Percentiles rank a stretch among this genome's conserved stretches.
Evolutionary conservation across 2,113 vertebrate genomes (phyloP).

Genomic region (Polypterus bichir): DNA sequence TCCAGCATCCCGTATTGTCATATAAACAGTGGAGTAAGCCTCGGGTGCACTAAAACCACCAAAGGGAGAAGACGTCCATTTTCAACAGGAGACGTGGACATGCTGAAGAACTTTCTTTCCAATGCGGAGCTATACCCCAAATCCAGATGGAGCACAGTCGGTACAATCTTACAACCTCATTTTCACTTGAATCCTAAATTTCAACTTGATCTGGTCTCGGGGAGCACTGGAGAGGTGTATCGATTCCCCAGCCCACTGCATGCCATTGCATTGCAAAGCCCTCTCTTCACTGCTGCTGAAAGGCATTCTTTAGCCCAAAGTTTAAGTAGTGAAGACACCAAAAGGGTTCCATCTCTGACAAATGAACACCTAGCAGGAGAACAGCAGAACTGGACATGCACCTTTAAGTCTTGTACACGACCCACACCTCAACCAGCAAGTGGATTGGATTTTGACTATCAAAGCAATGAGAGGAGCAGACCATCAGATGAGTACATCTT

Average conservation of each 20-base stretch:
- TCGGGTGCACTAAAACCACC: not conserved
- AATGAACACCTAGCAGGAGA: no score
- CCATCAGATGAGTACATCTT: constrained; percentile 21
- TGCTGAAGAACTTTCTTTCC: constrained; percentile 17
- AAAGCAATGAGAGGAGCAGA: not conserved
- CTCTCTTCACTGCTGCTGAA: constrained; percentile 22
- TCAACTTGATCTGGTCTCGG: constrained; percentile 26
- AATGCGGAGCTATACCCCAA: constrained; percentile 24
- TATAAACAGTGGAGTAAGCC: not conserved
- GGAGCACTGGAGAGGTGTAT: constrained; percentile 29
- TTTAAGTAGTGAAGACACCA: not conserved
- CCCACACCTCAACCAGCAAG: not conserved
- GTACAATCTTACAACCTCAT: constrained; percentile 21
- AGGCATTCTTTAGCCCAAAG: constrained; percentile 3
- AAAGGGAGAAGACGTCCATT: not conserved
- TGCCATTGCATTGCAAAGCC: constrained; percentile 40
- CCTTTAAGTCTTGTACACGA: not conserved
- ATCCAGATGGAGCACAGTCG: constrained; percentile 25
- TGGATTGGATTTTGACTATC: not conserved
- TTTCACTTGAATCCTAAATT: constrained; percentile 23
- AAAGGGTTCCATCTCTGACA: not conserved
- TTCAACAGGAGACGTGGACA: constrained; percentile 12
- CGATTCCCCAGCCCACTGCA: constrained; percentile 41
- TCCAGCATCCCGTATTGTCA: no score
- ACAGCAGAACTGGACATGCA: not conserved